phyloP scores from a whole-genome alignment of 2,888 invertebrate species.

The Harpagoxenus sublaevis region DNA sequence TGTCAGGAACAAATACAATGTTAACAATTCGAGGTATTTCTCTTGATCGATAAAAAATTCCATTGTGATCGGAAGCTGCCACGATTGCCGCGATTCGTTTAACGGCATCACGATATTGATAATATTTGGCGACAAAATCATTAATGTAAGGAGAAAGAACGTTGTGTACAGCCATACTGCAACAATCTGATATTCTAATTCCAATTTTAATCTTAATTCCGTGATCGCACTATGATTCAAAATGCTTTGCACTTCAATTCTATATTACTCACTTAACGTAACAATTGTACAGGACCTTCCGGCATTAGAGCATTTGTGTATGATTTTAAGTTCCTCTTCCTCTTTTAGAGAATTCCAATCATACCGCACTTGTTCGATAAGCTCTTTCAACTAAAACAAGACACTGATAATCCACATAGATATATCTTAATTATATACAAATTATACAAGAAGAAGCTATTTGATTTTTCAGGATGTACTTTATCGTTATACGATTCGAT shows the following conservation, averaged over 20 bases:
- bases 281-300: not conserved
- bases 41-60: constrained; percentile 15
- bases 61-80: not conserved
- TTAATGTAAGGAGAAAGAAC: not conserved
- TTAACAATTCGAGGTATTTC: not conserved
- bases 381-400: not conserved
- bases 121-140: constrained; percentile 2
- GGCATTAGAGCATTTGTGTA: not conserved
- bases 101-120: constrained; percentile 30
- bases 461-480: not conserved
- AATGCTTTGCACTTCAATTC: not conserved
- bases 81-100: constrained; percentile 17
- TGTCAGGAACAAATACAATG: not conserved
- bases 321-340: constrained; percentile 22
- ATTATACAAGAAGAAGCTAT: not conserved
- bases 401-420: not conserved
- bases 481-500: not conserved
- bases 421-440: not conserved
- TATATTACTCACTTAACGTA: not conserved
- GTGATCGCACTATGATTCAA: not conserved
- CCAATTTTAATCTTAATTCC: not conserved
- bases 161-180: not conserved
- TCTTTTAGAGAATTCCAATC: constrained; percentile 36
- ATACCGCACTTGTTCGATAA: constrained; percentile 12
- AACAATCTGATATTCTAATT: constrained; percentile 5